phyloP scores from a whole-genome alignment of 2,888 invertebrate genomes.

The Machimus rusticus region DNA sequence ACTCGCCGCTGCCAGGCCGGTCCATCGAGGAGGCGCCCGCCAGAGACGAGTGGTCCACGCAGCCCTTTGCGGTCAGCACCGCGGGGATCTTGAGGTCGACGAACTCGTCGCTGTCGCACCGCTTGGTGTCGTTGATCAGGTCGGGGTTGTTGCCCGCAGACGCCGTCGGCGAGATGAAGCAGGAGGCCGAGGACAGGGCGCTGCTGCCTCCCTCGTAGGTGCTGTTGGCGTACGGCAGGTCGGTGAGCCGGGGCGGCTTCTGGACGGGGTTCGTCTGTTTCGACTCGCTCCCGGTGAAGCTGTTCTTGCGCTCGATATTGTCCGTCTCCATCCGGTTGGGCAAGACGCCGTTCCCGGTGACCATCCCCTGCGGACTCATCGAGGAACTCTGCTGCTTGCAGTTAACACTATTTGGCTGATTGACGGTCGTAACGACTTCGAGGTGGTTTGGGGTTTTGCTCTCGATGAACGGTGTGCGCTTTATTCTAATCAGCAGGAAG shows the following conservation, averaged over 20 bases:
- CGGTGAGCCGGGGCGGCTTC: constrained; percentile 74
- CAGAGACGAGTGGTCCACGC: constrained; percentile 61
- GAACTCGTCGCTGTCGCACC: constrained; percentile 68
- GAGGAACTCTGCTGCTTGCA: constrained; percentile 63
- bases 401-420: constrained; percentile 64
- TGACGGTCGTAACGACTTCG: constrained; percentile 74
- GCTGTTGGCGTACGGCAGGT: constrained; percentile 73
- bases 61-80: constrained; percentile 64
- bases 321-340: constrained; percentile 56
- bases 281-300: constrained; percentile 56
- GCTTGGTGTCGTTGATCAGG: constrained; percentile 82
- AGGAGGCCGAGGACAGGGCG: constrained; percentile 70
- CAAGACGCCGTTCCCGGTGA: constrained; percentile 64
- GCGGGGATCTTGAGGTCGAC: constrained; percentile 58
- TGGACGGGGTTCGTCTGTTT: constrained; percentile 71
- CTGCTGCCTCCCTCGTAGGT: constrained; percentile 75
- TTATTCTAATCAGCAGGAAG: constrained; percentile 76
- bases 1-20: constrained; percentile 78
- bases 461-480: constrained; percentile 76
- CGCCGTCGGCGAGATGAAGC: constrained; percentile 78
- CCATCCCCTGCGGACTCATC: not conserved
- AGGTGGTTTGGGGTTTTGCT: constrained; percentile 79
- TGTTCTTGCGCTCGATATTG: constrained; percentile 58
- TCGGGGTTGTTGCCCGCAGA: constrained; percentile 83
- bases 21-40: constrained; percentile 58